A percentile compares a stretch with the other conserved stretches of the same genome.
Conservation (phyloP, 1,140 invertebrate species). For the Spodoptera litura region DNA sequence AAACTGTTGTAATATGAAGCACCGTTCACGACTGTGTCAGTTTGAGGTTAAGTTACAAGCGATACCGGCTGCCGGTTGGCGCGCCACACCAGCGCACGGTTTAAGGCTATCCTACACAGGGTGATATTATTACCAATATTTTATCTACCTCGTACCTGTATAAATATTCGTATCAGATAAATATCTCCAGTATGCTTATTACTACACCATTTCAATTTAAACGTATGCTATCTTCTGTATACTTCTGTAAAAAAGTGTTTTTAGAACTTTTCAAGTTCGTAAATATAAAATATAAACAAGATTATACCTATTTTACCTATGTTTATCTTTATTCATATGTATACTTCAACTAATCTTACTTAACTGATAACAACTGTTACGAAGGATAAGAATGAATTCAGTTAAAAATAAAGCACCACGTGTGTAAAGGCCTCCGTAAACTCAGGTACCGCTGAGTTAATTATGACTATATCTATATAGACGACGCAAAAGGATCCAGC, state of each 20-base stretch:
- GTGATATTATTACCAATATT: slow-evolving; percentile 51
- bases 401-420: slow-evolving; percentile 50
- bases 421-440: slow-evolving; percentile 64
- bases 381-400: not conserved
- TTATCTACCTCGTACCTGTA: not conserved
- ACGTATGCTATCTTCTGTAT: too few species aligned
- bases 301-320: too few species aligned
- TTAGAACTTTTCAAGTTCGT: too few species aligned
- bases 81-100: slow-evolving; percentile 72
- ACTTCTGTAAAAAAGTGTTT: too few species aligned
- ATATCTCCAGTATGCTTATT: too few species aligned
- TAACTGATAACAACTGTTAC: too few species aligned
- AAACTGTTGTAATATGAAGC: slow-evolving; percentile 77
- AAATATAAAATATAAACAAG: too few species aligned
- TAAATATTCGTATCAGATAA: too few species aligned
- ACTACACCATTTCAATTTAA: too few species aligned
- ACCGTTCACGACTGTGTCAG: slow-evolving; percentile 81
- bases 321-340: too few species aligned
- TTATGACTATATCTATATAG: slow-evolving; percentile 80
- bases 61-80: slow-evolving; percentile 78
- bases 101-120: slow-evolving; percentile 67
- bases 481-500: slow-evolving; percentile 80
- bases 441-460: slow-evolving; percentile 80
- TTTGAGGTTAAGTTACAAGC: slow-evolving; percentile 85
- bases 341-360: too few species aligned